Percentiles rank a stretch among this genome's conserved stretches.
These are phyloP conservation scores for Drosophila carrolli DNA, from an alignment of 1,140 invertebrate species.

Conservation along the genomic window DNA sequence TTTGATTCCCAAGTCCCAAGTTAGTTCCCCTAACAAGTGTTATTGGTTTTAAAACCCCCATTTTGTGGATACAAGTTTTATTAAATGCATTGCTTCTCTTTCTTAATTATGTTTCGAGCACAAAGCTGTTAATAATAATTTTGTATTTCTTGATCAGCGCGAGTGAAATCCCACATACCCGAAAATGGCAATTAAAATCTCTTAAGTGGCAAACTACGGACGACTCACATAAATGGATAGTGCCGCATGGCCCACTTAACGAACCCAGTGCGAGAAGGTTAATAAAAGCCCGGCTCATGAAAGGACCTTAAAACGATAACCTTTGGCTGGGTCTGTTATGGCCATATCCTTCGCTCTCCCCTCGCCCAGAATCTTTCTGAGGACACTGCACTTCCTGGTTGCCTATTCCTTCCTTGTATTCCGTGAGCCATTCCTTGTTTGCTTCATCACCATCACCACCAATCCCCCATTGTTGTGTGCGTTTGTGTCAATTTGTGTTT, in stretches of 20 bases:
- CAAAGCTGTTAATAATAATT: too few relatives aligned
- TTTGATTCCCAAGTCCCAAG: too few relatives aligned
- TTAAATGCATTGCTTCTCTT: too few relatives aligned
- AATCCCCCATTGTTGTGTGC: conserved; percentile 31
- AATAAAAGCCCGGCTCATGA: conserved; percentile 38
- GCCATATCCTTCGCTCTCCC: not conserved
- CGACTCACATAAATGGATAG: conserved; percentile 60
- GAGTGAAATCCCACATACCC: conserved; percentile 3
- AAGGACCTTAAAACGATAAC: conserved; percentile 53
- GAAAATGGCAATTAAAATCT: conserved; percentile 66
- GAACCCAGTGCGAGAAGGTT: conserved; percentile 22
- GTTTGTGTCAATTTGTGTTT: conserved; percentile 77
- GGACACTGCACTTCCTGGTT: conserved; percentile 55
- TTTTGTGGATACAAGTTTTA: too few relatives aligned
- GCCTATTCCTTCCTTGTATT: conserved; percentile 9
- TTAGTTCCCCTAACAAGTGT: too few relatives aligned
- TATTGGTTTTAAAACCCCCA: too few relatives aligned
- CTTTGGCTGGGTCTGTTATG: conserved; percentile 43
- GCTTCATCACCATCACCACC: conserved; percentile 33
- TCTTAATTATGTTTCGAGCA: too few relatives aligned
- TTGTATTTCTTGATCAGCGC: conserved; percentile 1
- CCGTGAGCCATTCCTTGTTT: conserved; percentile 16
- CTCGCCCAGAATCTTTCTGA: not conserved
- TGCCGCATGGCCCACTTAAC: conserved; percentile 5
- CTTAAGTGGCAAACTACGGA: conserved; percentile 53